phyloP scores from a whole-genome alignment of 1,140 invertebrate genomes.

The Conopomorpha cramerella region DNA sequence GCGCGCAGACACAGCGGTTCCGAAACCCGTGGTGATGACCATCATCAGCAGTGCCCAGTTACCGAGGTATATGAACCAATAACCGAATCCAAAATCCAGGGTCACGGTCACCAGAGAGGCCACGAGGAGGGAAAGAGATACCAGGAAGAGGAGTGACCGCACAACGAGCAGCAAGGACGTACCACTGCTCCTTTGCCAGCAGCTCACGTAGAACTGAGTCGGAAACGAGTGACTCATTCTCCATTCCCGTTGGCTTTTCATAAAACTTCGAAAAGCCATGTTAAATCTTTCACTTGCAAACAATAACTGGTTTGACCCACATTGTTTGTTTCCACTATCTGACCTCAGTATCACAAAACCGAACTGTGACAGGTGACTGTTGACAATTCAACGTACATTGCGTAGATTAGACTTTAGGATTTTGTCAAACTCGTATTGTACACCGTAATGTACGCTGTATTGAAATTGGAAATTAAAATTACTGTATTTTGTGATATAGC shows the following conservation, averaged over 20 bases:
- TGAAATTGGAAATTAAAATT: too few relatives aligned
- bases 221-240: conserved; percentile 16
- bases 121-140: conserved; percentile 12
- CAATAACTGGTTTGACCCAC: too few relatives aligned
- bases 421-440: too few relatives aligned
- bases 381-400: too few relatives aligned
- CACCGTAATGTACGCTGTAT: too few relatives aligned
- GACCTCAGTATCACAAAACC: too few relatives aligned
- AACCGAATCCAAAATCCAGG: conserved; percentile 15
- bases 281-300: too few relatives aligned
- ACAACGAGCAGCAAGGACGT: conserved; percentile 13
- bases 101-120: conserved; percentile 11
- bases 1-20: conserved; percentile 40
- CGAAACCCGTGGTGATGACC: conserved; percentile 35
- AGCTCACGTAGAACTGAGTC: conserved; percentile 22
- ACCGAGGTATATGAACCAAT: conserved; percentile 69
- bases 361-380: too few relatives aligned
- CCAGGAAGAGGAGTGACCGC: conserved; percentile 16
- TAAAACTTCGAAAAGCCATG: conserved; percentile 11
- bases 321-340: too few relatives aligned
- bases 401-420: too few relatives aligned
- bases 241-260: conserved; percentile 13
- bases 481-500: too few relatives aligned
- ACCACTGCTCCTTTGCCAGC: conserved; percentile 19
- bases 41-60: conserved; percentile 66